phyloP scores from a whole-genome alignment of 2,797 vertebrate species.

The Alcedo atthis region DNA sequence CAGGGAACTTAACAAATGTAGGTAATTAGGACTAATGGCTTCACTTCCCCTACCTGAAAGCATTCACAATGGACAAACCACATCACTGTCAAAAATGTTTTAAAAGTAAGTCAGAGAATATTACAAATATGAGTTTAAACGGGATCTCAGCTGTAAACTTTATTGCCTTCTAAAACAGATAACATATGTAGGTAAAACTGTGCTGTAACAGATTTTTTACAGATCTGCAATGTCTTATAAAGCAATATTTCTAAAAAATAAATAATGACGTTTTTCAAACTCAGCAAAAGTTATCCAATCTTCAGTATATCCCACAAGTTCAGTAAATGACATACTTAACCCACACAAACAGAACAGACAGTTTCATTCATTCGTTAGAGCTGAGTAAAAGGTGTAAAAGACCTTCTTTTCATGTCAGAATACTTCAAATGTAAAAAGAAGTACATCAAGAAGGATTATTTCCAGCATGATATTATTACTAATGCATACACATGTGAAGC shows the following conservation, averaged over 20 bases:
- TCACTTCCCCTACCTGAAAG: neutral
- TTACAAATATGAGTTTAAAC: neutral
- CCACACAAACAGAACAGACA: neutral
- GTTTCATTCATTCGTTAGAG: neutral
- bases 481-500: neutral
- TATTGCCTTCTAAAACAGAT: neutral
- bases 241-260: constrained; percentile 9
- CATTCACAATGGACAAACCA: neutral
- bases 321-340: neutral
- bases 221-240: neutral
- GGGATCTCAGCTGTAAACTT: neutral
- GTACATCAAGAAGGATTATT: neutral
- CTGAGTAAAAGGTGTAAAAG: neutral
- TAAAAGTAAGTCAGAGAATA: neutral
- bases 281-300: neutral
- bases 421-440: neutral
- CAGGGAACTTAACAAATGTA: neutral
- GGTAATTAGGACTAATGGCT: neutral
- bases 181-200: neutral
- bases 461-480: neutral
- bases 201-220: neutral
- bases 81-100: neutral
- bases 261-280: neutral
- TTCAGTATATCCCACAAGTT: neutral
- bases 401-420: neutral